Conservation (phyloP, 2,888 invertebrate species). For the Acrocyrtus sp. region DNA sequence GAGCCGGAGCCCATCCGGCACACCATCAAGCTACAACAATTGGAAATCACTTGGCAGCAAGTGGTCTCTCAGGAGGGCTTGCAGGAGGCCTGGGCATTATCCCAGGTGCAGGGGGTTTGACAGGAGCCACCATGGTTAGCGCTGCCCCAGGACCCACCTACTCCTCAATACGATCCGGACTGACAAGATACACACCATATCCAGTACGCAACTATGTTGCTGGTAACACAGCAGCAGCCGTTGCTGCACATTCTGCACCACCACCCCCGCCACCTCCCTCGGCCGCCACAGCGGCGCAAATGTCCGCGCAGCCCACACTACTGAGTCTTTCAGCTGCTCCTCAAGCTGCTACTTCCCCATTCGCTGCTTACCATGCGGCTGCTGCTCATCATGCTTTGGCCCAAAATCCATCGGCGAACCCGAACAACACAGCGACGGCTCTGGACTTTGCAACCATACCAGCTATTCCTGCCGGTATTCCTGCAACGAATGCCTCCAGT, state of each 20-base stretch:
- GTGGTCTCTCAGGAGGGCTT: too few species aligned
- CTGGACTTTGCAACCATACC: conserved; percentile 29
- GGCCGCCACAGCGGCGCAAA: conserved; percentile 72
- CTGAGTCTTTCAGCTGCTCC: conserved; percentile 80
- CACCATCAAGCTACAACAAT: conserved; percentile 21
- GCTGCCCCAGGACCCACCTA: conserved; percentile 74
- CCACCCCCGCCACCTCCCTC: conserved; percentile 68
- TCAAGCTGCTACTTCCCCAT: conserved; percentile 69
- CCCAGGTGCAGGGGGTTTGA: conserved; percentile 64
- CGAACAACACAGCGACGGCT: neutral
- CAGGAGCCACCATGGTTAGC: conserved; percentile 70
- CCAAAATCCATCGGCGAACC: neutral
- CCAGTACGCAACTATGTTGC: conserved; percentile 29
- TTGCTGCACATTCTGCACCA: conserved; percentile 67
- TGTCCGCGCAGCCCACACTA: conserved; percentile 71
- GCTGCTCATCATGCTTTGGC: conserved; percentile 22
- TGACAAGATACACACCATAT: conserved; percentile 37
- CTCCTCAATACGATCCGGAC: conserved; percentile 25
- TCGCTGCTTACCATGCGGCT: conserved; percentile 24
- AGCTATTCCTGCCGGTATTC: conserved; percentile 16
- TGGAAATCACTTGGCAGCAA: conserved; percentile 22
- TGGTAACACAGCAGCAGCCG: conserved; percentile 70
- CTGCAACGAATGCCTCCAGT: conserved; percentile 23
- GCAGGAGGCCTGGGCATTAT: conserved; percentile 32
- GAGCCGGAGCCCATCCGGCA: conserved; percentile 3